Evolutionary conservation across 2,888 invertebrate species (phyloP), one percentile per base, ranked within the genome.

Genomic region (Rhagonycha fulva): DNA sequence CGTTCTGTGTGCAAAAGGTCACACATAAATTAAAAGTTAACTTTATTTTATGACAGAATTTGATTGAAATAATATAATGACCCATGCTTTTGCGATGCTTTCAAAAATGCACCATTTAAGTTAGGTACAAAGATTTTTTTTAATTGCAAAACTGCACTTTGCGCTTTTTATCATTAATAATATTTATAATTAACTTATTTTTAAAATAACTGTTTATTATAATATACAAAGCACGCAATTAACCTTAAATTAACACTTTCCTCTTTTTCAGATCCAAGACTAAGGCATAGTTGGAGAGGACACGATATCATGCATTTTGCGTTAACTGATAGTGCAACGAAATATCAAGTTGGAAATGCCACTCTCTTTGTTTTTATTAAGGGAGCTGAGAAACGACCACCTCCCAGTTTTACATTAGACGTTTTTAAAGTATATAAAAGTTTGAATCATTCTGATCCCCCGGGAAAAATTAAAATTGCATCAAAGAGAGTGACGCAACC

Each of bases 221-320:
- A 47, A 61, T 24, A 9, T 66, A 66, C 2, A 9, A 24, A n/a
- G n/a, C 19, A 26, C 60, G 14, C 9, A 23, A 32, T 60, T 61
- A 12, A 14, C 9, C 9, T 66, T 68, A 30, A 71, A 23, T 72
- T 72, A 32, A 66, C 11, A 19, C 14, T n/a, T 78, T 78, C 79
- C 76, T 81, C 81, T 80, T 47, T 88, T 88, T 7, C 91, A 94
- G 94, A 93, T 87, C 91, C 91, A 70, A 90, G 91, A 85, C 88
- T 93, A 80, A 91, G 93, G 87, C 93, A 92, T 83, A 90, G 91
- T 82, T 91, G 91, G 88, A 91, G 92, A 82, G 92, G 91, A 72
- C 89, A 92, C 80, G 92, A 93, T 84, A 90, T 93, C 79, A 90
- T 94, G 80, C 92, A 92, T 88, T 95, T 94, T 88, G 91, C 91